Percentiles rank a stretch among this genome's conserved stretches.
Conservation (phyloP, 2,113 vertebrate genomes). For the Phalacrocorax brasilianus region DNA sequence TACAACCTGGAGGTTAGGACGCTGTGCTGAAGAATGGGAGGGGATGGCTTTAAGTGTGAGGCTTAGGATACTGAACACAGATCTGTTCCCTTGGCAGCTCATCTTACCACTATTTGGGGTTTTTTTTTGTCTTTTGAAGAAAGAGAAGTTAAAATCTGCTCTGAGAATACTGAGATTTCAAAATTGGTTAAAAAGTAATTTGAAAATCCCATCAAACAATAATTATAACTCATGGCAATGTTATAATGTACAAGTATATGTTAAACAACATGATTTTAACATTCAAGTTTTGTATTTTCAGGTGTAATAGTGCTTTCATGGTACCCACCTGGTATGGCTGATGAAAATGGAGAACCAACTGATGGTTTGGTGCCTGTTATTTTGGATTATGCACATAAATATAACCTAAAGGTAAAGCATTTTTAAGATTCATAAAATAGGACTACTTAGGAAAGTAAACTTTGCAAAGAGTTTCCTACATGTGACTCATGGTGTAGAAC, state of each 20-base stretch:
- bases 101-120: not conserved
- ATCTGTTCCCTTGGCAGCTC: not conserved
- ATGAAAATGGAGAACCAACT: constrained; percentile 88
- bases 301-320: constrained; percentile 94
- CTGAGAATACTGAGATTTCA: not conserved
- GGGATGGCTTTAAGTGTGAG: not conserved
- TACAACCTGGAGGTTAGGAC: not conserved
- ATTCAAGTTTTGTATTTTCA: constrained; percentile 57
- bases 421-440: not conserved
- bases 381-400: constrained; percentile 90
- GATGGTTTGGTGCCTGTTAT: constrained; percentile 86
- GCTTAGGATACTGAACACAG: not conserved
- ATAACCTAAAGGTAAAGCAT: constrained; percentile 86
- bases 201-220: not conserved
- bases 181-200: not conserved
- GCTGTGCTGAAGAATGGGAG: not conserved
- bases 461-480: not conserved
- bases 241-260: not conserved
- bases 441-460: not conserved
- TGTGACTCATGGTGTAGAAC: not conserved
- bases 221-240: not conserved
- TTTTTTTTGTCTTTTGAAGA: not conserved
- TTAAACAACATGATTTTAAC: not conserved
- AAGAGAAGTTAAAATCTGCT: not conserved
- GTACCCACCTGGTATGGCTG: constrained; percentile 88